Evolutionary conservation across 2,888 invertebrate genomes (phyloP).

Genomic region (Pollenia labialis): DNA sequence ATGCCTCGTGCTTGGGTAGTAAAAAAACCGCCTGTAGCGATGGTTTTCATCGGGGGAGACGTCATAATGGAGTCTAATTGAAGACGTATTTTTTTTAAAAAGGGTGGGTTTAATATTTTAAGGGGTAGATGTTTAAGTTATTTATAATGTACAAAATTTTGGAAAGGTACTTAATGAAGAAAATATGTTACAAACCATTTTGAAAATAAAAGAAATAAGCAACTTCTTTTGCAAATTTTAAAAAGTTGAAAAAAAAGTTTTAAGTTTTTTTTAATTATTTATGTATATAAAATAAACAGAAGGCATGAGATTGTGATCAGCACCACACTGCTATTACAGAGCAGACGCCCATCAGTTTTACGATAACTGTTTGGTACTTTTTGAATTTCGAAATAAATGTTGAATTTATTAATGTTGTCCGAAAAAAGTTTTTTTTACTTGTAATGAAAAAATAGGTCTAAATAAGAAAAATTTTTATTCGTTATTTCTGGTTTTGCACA

Average conservation of each 20-base stretch:
- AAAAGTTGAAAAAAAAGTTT: not conserved
- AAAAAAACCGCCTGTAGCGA: conserved; percentile 84
- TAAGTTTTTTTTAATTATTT: too few species aligned
- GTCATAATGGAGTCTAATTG: not conserved
- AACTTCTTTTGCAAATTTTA: not conserved
- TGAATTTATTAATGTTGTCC: too few species aligned
- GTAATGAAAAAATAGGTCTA: too few species aligned
- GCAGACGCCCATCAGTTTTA: too few species aligned
- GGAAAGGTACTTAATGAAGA: conserved; percentile 10
- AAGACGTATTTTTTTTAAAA: conserved; percentile 3
- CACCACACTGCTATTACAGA: too few species aligned
- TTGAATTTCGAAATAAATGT: too few species aligned
- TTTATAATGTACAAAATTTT: conserved; percentile 6
- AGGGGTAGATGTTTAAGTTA: conserved; percentile 19
- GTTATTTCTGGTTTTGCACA: too few species aligned
- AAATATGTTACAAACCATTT: not conserved
- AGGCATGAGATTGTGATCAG: too few species aligned
- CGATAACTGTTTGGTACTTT: too few species aligned
- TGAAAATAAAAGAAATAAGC: not conserved
- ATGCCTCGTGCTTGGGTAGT: conserved; percentile 89
- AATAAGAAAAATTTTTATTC: too few species aligned
- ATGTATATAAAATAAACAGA: too few species aligned
- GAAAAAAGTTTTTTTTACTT: too few species aligned
- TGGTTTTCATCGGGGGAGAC: conserved; percentile 61
- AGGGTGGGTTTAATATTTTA: not conserved